Conservation (phyloP, 1,140 invertebrate genomes). For the Lepidurus arcticus region DNA sequence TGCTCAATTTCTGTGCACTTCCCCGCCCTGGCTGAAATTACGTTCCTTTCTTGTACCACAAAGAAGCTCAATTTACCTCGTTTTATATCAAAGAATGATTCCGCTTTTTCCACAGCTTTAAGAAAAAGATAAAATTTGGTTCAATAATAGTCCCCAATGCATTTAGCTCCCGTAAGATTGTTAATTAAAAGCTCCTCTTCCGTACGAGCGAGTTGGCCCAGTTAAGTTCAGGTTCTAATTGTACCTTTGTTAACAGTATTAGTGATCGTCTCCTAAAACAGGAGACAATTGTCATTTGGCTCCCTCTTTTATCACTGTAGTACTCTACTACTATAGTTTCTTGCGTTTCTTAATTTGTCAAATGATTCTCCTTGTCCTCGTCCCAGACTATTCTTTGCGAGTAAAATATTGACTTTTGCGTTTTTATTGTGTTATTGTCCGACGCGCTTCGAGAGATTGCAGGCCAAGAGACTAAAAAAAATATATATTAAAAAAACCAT, state of each 20-base stretch:
- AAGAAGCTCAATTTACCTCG: slow-evolving; percentile 10
- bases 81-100: slow-evolving; percentile 6
- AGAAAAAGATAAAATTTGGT: background rate
- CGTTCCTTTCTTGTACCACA: background rate
- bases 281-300: background rate
- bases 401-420: too few species aligned
- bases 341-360: background rate
- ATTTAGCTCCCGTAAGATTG: background rate
- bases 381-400: background rate
- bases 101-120: background rate
- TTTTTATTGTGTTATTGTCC: background rate
- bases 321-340: background rate
- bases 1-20: background rate
- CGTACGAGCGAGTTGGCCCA: background rate
- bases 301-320: background rate
- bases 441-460: background rate
- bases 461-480: background rate
- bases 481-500: background rate
- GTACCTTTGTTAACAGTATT: slow-evolving; percentile 19
- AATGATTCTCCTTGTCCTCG: background rate
- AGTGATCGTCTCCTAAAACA: slow-evolving; percentile 3
- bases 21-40: background rate
- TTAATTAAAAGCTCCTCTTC: background rate
- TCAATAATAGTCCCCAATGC: background rate
- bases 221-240: background rate